Evolutionary conservation across 1,140 invertebrate species (phyloP).

Genomic region (Drosophila sp.): DNA sequence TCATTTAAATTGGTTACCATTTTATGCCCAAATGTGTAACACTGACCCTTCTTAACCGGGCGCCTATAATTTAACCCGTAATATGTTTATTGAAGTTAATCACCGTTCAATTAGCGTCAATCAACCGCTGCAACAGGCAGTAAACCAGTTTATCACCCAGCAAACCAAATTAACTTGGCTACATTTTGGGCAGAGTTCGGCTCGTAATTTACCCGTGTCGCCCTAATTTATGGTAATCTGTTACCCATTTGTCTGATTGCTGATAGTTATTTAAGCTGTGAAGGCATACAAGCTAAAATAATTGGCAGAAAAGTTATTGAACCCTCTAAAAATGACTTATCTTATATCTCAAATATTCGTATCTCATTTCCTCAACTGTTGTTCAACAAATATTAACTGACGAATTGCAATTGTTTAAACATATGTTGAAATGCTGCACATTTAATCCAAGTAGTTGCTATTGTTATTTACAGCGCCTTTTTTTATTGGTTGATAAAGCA

Average conservation of each 20-base stretch:
- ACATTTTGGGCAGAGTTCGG: not conserved
- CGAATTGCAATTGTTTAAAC: conserved; percentile 24
- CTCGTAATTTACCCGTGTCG: not conserved
- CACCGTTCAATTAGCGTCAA: conserved; percentile 39
- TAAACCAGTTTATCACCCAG: conserved; percentile 13
- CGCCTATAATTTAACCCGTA: conserved; percentile 20
- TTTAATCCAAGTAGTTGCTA: not conserved
- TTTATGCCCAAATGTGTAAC: conserved; percentile 11
- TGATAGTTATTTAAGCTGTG: conserved; percentile 1
- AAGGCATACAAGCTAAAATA: not conserved
- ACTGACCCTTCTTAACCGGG: not conserved
- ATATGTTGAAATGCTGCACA: conserved; percentile 16
- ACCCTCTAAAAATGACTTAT: not conserved
- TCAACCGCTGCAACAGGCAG: conserved; percentile 15
- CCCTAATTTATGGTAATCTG: conserved; percentile 13
- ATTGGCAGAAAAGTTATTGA: conserved; percentile 4
- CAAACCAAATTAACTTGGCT: conserved; percentile 11
- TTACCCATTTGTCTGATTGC: conserved; percentile 12
- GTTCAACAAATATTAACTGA: conserved; percentile 18
- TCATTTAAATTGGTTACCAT: not conserved
- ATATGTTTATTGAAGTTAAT: conserved; percentile 25
- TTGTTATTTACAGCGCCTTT: conserved; percentile 20
- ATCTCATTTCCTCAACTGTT: conserved; percentile 4
- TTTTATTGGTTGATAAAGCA: conserved; percentile 39
- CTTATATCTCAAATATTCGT: not conserved